Base-by-base conservation (phyloP, 23 tunicate species). In the Oikopleura albicans region DNA sequence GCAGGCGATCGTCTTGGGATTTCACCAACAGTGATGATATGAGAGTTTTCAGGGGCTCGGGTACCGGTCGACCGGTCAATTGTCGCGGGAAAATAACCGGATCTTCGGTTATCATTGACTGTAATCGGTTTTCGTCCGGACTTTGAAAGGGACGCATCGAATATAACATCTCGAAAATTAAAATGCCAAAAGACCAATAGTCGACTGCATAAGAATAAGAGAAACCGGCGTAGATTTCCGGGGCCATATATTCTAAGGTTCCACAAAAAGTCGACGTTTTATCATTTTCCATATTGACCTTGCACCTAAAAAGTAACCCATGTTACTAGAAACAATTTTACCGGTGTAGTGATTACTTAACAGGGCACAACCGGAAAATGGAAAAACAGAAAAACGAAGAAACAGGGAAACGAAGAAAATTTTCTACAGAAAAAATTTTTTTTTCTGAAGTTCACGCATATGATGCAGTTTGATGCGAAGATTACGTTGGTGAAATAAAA, bases 221-320 rank as follows among this genome's bases (percentile, higher is more conserved):
- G 37, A 71, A 71, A 12, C 79, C 79, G 4, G 79, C 79, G 4
- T 12, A 71, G 31, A 71, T 71, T 29, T 71, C 79, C 28, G 79
- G 79, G 4, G 79, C 79, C 79, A 71, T 71, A 37, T 71, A 71
- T 29, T 71, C 79, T 34, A 71, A 37, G 2, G 79, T 71, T 71
- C 79, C 79, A 71, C 79, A 71, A 71, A 71, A 71, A 71, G 79
- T 71, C 35, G 37, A 12, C 79, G 79, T 12, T 29, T 71, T 71
- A 2, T 37, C 79, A 37, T 71, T 31, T 27, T 49, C 22, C 22
- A 49, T 8, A 8, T 49, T 49, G 12, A 22, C 22, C 22, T 49
- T 49, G 63, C 63, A 49, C 63, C 63, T 49, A 49, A 49, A 49
- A n/a, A n/a, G n/a, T n/a, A n/a, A n/a, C n/a, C n/a, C n/a, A n/a